A percentile compares a stretch with the other conserved stretches of the same genome.
phyloP scores from a whole-genome alignment of 2,888 invertebrate genomes.

The Melolontha melolontha region DNA sequence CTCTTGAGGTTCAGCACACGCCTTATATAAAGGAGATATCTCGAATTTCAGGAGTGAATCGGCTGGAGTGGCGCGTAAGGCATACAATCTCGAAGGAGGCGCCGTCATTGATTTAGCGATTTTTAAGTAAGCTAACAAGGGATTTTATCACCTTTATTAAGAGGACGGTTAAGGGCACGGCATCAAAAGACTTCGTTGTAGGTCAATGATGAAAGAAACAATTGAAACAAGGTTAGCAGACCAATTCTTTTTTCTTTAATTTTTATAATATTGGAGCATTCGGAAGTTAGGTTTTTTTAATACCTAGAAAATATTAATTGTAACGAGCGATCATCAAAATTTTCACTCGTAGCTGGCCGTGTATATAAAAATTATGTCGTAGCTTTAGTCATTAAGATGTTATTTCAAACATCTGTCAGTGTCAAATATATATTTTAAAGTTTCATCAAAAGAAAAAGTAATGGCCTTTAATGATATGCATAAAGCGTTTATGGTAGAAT shows the following conservation, averaged over 20 bases:
- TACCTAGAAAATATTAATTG: no score
- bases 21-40: conserved; percentile 33
- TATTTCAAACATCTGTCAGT: no score
- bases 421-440: no score
- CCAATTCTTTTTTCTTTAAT: not conserved
- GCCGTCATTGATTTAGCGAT: conserved; percentile 47
- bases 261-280: no score
- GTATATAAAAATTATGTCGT: no score
- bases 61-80: conserved; percentile 23
- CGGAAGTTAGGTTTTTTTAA: no score
- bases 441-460: no score
- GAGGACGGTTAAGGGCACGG: conserved; percentile 21
- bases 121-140: conserved; percentile 48
- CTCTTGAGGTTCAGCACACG: conserved; percentile 4
- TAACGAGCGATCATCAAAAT: no score
- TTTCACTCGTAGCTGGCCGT: no score
- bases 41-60: conserved; percentile 33
- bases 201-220: not conserved
- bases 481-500: no score
- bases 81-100: not conserved
- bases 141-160: conserved; percentile 48
- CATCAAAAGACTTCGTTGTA: conserved; percentile 11
- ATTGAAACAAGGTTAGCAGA: conserved; percentile 1
- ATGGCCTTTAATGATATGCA: no score
- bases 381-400: no score